Conservation (phyloP, 2,113 vertebrate genomes). For the Rafetus swinhoei region DNA sequence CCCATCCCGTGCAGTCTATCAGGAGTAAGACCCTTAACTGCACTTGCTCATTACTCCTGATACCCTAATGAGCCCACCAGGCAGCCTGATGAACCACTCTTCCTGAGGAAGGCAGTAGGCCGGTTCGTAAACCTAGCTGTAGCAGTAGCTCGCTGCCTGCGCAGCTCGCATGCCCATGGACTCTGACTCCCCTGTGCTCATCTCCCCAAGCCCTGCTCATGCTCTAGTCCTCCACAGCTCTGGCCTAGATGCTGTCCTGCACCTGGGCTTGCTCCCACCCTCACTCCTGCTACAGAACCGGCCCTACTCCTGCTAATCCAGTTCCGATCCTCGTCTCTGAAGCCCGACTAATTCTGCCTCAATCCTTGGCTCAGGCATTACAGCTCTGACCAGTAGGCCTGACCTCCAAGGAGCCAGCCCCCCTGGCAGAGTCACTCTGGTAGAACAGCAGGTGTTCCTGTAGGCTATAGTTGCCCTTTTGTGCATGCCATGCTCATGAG, state of each 20-base stretch:
- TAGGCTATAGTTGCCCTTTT: not conserved
- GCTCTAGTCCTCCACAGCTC: not conserved
- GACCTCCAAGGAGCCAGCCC: not conserved
- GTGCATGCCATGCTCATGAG: not conserved
- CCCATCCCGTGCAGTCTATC: too few species aligned
- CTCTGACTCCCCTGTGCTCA: not conserved
- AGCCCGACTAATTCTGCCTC: not conserved
- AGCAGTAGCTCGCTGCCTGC: too few species aligned
- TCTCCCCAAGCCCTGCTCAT: not conserved
- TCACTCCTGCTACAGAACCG: not conserved
- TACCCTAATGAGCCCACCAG: too few species aligned
- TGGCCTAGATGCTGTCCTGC: not conserved
- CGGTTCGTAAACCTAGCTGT: not conserved
- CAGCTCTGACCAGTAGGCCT: not conserved
- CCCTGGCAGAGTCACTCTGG: not conserved
- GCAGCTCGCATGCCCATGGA: too few species aligned
- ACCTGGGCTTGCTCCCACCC: not conserved
- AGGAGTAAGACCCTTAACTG: not conserved
- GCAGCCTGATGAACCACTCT: not conserved
- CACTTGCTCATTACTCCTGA: not conserved
- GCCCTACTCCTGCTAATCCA: not conserved
- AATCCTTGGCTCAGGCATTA: not conserved
- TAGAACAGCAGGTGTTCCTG: not conserved
- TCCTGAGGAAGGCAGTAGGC: not conserved
- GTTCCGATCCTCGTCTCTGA: not conserved